phyloP scores from a whole-genome alignment of 2,888 invertebrate genomes.

The Eubasilissa splendida region DNA sequence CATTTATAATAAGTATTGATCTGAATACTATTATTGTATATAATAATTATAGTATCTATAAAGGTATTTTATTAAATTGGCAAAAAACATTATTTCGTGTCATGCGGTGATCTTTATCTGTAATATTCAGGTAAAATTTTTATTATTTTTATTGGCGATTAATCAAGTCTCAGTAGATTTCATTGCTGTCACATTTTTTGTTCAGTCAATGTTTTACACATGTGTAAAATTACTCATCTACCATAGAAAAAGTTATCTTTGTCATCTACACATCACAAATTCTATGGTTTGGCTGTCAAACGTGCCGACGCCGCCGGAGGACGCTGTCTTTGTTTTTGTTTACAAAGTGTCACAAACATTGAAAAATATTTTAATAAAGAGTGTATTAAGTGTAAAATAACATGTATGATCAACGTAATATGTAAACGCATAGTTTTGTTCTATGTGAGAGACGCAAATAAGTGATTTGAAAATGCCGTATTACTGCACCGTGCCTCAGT shows the following conservation, averaged over 20 bases:
- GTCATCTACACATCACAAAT: slow-evolving; percentile 6
- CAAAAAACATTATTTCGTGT: no score
- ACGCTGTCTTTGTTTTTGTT: slow-evolving; percentile 53
- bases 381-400: neutral
- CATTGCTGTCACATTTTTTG: neutral
- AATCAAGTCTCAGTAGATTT: no score
- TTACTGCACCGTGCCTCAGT: slow-evolving; percentile 71
- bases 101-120: no score
- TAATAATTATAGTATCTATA: no score
- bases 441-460: slow-evolving; percentile 1
- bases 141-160: no score
- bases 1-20: no score
- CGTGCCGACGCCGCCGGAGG: slow-evolving; percentile 47
- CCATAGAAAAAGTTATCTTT: neutral
- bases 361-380: slow-evolving; percentile 1
- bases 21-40: no score
- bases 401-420: neutral
- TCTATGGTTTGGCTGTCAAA: slow-evolving; percentile 47
- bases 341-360: slow-evolving; percentile 45
- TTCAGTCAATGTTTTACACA: neutral
- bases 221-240: neutral
- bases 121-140: no score
- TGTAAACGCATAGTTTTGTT: slow-evolving; percentile 11
- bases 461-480: slow-evolving; percentile 65
- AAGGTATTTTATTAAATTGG: no score